Base-by-base conservation (phyloP, 2,888 invertebrate species). In the Tortrix viridana region DNA sequence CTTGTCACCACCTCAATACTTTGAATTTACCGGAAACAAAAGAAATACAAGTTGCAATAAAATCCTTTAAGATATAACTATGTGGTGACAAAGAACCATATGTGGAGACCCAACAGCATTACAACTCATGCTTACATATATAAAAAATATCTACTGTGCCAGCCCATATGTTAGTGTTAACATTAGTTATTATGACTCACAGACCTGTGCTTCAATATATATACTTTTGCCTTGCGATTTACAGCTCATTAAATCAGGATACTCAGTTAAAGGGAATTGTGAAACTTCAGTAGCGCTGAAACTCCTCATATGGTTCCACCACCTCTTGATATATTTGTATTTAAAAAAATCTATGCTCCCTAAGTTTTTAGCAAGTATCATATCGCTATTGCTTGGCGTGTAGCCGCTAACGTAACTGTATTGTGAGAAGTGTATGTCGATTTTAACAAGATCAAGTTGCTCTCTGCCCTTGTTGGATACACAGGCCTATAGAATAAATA, bases 241-340 rank as follows among this genome's bases (percentile, higher is more conserved):
- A 69, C 71, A 77, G 67, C 69, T 68, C 68, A 82, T 71, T 64
- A 71, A 66, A 70, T 78, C 74, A 67, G 81, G 78, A 67, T 84
- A 74, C 63, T 69, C 65, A 71, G 68, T 76, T 69, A 71, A 75
- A 67, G 84, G 83, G 73, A 94, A 93, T 67, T 80, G 74, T 67
- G 76, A 77, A 75, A 87, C 86, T 77, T 94, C 94, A 65, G 80
- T 79, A 68, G 82, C 81, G 77, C 86, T 88, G 83, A 93, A 95
- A 85, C 94, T 94, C 83, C 88, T 81, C 83, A 95, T 93, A 84
- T 94, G 94, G 81, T 86, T 80, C 82, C 90, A 93, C 95, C 95
- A 95, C 82, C 94, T 90, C 76, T 84, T 88, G 69, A 95, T 77
- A 77, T 93, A 80, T 59, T 79, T 79, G 79, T 88, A 93, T 68